phyloP scores from a whole-genome alignment of 2,113 vertebrate species.

The Nematolebias whitei region DNA sequence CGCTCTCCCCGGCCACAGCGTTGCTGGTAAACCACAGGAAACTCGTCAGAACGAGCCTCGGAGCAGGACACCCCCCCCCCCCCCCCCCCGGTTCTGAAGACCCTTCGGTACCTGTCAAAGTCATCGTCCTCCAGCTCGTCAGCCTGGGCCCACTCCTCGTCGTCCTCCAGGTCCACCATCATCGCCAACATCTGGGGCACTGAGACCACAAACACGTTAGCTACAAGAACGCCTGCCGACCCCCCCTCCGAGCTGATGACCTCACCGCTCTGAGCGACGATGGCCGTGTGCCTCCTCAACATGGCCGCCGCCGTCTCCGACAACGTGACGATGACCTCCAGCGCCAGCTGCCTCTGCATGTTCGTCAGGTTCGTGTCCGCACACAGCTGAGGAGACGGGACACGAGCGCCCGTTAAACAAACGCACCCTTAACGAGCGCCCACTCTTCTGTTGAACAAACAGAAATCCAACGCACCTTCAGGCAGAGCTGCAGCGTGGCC shows the following conservation, averaged over 20 bases:
- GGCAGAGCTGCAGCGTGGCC: slow-evolving; percentile 91
- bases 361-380: slow-evolving; percentile 91
- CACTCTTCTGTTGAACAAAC: background rate
- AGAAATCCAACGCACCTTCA: slow-evolving; percentile 78
- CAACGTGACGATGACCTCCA: slow-evolving; percentile 96
- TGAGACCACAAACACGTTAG: slow-evolving; percentile 45
- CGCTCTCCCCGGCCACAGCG: slow-evolving; percentile 96
- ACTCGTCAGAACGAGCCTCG: background rate
- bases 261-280: slow-evolving; percentile 95
- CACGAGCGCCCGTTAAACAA: accelerated
- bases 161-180: slow-evolving; percentile 99
- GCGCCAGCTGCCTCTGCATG: slow-evolving; percentile 94
- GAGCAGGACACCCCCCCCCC: too few species aligned
- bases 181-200: slow-evolving; percentile 98
- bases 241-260: accelerated
- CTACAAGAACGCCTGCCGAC: background rate
- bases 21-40: slow-evolving; percentile 79
- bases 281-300: slow-evolving; percentile 93
- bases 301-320: slow-evolving; percentile 97
- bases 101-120: slow-evolving; percentile 90
- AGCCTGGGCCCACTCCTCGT: slow-evolving; percentile 96
- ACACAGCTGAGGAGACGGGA: slow-evolving; percentile 83
- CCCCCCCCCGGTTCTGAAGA: too few species aligned
- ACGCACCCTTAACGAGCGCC: background rate
- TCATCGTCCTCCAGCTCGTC: slow-evolving; percentile 97